Percentiles rank a stretch among this genome's conserved stretches.
These are phyloP conservation scores for Molossus molossus DNA, from an alignment of 2,797 vertebrate genomes.

Conservation along the genomic window DNA sequence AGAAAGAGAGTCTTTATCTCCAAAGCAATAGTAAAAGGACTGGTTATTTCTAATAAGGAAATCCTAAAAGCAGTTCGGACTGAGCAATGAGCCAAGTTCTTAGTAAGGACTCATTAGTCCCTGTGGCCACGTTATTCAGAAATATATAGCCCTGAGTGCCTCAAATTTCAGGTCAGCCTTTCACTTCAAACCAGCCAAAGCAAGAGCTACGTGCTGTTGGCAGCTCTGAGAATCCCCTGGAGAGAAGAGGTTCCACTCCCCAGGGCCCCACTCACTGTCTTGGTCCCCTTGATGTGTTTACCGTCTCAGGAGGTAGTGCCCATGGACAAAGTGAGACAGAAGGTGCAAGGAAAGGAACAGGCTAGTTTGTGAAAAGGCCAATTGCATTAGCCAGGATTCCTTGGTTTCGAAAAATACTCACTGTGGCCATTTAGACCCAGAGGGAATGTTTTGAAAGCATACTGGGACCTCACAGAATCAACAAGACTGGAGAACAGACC, in stretches of 20 bases:
- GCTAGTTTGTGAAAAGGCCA: neutral
- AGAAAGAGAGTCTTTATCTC: neutral
- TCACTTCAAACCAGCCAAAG: neutral
- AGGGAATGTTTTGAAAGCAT: constrained; percentile 36
- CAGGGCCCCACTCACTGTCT: neutral
- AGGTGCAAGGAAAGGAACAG: neutral
- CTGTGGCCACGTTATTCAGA: neutral
- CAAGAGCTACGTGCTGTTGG: neutral
- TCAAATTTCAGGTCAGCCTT: neutral
- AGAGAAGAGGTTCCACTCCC: neutral
- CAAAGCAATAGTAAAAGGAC: constrained; percentile 9
- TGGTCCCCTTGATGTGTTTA: neutral
- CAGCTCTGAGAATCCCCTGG: neutral
- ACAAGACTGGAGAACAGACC: neutral
- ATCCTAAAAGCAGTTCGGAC: neutral
- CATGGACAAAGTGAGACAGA: neutral
- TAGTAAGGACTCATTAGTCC: neutral
- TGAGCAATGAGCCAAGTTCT: neutral
- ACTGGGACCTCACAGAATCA: neutral
- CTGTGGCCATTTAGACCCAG: constrained; percentile 16
- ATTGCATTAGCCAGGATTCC: neutral
- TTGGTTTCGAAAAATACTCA: neutral
- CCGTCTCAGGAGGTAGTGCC: neutral
- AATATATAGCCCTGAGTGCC: neutral
- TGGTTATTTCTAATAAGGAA: neutral